Evolutionary conservation across 2,797 vertebrate genomes (phyloP).

Genomic region (Myoxocephalus aenaeus): DNA sequence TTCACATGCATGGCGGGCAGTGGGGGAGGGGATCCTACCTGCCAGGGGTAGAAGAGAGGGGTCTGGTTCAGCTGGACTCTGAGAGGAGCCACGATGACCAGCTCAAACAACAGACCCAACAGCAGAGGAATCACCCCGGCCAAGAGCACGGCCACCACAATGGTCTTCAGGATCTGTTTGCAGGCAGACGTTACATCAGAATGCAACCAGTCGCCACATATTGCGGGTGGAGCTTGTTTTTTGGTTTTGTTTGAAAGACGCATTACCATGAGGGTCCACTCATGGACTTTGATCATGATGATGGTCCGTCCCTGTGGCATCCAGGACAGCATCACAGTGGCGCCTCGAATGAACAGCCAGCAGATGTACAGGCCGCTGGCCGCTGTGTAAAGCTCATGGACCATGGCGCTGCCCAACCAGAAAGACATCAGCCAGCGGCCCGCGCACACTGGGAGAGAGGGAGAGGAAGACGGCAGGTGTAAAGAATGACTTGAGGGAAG

Average conservation of each 20-base stretch:
- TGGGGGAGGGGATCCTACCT: conserved; percentile 80
- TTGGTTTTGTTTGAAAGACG: background rate
- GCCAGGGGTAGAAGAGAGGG: conserved; percentile 97
- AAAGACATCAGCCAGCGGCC: conserved; percentile 98
- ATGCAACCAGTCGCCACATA: background rate
- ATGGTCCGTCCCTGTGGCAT: conserved; percentile 95
- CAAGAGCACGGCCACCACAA: conserved; percentile 91
- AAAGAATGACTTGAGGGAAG: background rate
- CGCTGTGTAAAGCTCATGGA: conserved; percentile 97
- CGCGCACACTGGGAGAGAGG: conserved; percentile 86
- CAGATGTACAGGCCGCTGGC: conserved; percentile 97
- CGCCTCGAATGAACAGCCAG: conserved; percentile 93
- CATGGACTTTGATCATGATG: conserved; percentile 93
- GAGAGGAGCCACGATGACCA: conserved; percentile 94
- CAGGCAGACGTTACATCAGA: background rate
- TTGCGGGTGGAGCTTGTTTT: background rate
- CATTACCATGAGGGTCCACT: conserved; percentile 95
- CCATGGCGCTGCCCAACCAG: conserved; percentile 95
- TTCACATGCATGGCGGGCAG: no score
- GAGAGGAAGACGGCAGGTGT: background rate
- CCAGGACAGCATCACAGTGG: conserved; percentile 94
- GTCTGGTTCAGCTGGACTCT: conserved; percentile 97
- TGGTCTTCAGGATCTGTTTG: conserved; percentile 92
- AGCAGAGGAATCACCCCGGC: conserved; percentile 94
- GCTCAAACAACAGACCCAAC: conserved; percentile 93